phyloP scores from a whole-genome alignment of 2,113 vertebrate genomes.

The Gymnorhina tibicen region DNA sequence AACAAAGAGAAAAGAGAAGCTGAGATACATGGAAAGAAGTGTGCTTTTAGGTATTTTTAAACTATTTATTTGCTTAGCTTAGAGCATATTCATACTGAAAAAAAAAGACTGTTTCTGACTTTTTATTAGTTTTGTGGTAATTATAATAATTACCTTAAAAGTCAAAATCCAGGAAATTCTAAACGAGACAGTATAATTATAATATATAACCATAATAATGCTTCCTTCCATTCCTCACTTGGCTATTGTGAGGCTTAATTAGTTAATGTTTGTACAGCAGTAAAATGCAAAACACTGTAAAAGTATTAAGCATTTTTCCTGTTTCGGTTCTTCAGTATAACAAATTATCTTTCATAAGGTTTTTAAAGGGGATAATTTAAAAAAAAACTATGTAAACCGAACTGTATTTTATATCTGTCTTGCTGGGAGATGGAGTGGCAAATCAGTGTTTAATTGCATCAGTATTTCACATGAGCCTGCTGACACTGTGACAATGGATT shows the following conservation, averaged over 20 bases:
- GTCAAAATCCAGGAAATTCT: conserved; percentile 44
- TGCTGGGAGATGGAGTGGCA: conserved; percentile 11
- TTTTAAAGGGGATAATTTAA: not conserved
- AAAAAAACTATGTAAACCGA: not conserved
- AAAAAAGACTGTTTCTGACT: not conserved
- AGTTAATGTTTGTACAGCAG: conserved; percentile 40
- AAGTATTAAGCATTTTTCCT: conserved; percentile 19
- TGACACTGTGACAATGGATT: conserved; percentile 21
- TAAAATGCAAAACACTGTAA: conserved; percentile 9
- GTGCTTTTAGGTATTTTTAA: not conserved
- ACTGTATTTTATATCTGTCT: not conserved
- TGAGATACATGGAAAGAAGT: not conserved
- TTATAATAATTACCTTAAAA: conserved; percentile 52
- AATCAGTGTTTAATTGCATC: conserved; percentile 32
- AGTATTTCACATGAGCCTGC: not conserved
- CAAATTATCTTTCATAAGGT: not conserved
- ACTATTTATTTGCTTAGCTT: not conserved
- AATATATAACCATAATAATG: conserved; percentile 29
- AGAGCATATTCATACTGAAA: not conserved
- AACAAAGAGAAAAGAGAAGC: not conserved
- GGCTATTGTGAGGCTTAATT: conserved; percentile 50
- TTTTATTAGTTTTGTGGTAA: conserved; percentile 50
- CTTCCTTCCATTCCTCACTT: conserved; percentile 47
- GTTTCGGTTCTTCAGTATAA: not conserved
- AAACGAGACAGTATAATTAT: conserved; percentile 44